Base-by-base conservation (phyloP, 2,113 vertebrate genomes). In the Actinemys pallida region DNA sequence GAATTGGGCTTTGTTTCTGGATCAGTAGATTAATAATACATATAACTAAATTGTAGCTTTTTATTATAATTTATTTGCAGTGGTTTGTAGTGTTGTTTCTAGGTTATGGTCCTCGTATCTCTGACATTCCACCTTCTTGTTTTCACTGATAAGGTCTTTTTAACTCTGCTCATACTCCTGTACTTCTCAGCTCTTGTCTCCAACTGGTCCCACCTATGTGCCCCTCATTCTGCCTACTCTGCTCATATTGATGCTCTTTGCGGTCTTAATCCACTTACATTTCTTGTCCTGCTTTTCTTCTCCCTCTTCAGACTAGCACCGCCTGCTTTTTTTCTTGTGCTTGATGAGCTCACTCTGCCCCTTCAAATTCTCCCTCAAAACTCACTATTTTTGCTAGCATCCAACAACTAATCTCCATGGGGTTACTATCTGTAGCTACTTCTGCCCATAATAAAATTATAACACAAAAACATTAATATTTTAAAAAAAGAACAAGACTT, bases 391-490 rank as follows among this genome's bases (percentile, higher is more conserved):
- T 84, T 12, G 39, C 25, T 69, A 52, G 16, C 20, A 10, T 88
- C 91, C 29, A 29, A 62, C n/a, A 86, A 83, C 2, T 86, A 80
- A 78, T 84, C 17, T 39, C 92, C 79, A 50, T 13, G 79, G 94
- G 39, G 8, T 82, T 57, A 89, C 75, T 39, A 47, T n/a, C 5
- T 22, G 6, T 12, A 75, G 62, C 6, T 85, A 22, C 83, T 93
- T 91, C 59, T 90, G 91, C 22, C 19, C 62, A n/a, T 4, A 82
- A 76, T 2, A 80, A 4, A 27, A 45, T 22, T 47, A 35, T 86
- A 93, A 27, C 22, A 4, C 35, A 83, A 82, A 93, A 90, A 53
- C 6, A 22, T 91, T 47, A 22, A 91, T 69, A n/a, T n/a, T 69
- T 72, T 3, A 22, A 39, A n/a, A n/a, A 39, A 39, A 69, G 65